phyloP scores from a whole-genome alignment of 2,113 vertebrate species.

The Nannobrachium achirus region DNA sequence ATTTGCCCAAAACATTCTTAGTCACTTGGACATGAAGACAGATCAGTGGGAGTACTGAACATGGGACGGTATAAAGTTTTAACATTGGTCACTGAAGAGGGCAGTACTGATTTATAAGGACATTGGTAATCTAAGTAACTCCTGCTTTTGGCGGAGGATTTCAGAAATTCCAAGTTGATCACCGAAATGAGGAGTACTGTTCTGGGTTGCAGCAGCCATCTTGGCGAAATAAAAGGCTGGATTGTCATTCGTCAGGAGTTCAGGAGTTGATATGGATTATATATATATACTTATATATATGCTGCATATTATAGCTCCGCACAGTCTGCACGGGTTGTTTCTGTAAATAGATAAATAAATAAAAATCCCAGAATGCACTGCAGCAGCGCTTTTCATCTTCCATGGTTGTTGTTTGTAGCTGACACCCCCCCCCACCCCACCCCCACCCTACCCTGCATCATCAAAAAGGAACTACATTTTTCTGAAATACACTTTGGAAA shows the following conservation, averaged over 20 bases:
- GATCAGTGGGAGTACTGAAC: conserved; percentile 95
- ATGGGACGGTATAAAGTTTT: too few relatives aligned
- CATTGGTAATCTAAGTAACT: background rate
- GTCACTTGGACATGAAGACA: conserved; percentile 96
- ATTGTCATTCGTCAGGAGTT: too few relatives aligned
- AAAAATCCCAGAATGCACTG: conserved; percentile 69
- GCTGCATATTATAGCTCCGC: conserved; percentile 39
- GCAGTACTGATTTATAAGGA: conserved; percentile 21
- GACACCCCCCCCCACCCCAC: too few relatives aligned
- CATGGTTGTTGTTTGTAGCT: conserved; percentile 45
- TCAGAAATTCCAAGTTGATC: too few relatives aligned
- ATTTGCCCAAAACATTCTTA: conserved; percentile 95
- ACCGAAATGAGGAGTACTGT: background rate
- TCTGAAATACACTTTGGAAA: conserved; percentile 45
- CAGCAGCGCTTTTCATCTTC: conserved; percentile 60
- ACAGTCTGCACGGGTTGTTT: conserved; percentile 24
- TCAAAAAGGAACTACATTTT: conserved; percentile 50
- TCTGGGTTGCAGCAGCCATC: background rate
- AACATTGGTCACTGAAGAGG: too few relatives aligned
- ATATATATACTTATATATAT: conserved; percentile 44
- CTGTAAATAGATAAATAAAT: conserved; percentile 63
- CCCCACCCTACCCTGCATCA: conserved; percentile 23
- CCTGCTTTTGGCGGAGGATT: too few relatives aligned
- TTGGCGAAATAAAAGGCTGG: background rate
- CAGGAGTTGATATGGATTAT: conserved; percentile 24